Evolutionary conservation across 2,888 invertebrate species (phyloP).

Genomic region (Abscondita cerata): DNA sequence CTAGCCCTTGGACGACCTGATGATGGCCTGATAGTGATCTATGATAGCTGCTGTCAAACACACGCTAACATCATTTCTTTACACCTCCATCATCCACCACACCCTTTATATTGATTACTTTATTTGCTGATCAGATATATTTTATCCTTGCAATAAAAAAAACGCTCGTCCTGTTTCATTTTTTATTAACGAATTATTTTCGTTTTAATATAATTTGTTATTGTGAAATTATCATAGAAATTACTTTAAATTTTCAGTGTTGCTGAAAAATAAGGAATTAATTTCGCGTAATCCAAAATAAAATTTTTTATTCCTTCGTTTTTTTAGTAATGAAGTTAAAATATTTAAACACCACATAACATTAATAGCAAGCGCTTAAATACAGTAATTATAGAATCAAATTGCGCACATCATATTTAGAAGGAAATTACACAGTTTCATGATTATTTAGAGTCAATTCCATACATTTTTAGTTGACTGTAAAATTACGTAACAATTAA

Average conservation of each 20-base stretch:
- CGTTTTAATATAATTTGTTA: background rate
- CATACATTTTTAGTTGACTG: too few species aligned
- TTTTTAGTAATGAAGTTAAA: too few species aligned
- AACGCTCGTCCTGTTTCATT: background rate
- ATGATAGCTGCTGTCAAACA: constrained; percentile 40
- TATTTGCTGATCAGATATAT: constrained; percentile 29
- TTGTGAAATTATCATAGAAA: background rate
- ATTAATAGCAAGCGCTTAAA: too few species aligned
- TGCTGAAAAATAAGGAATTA: too few species aligned
- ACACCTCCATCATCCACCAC: constrained; percentile 32
- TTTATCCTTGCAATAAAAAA: constrained; percentile 8
- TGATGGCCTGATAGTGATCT: constrained; percentile 40
- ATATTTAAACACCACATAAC: too few species aligned
- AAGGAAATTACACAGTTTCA: too few species aligned
- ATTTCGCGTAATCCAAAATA: too few species aligned
- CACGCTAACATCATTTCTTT: constrained; percentile 37
- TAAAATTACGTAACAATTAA: too few species aligned
- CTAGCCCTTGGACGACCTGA: constrained; percentile 36
- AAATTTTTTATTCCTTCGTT: too few species aligned
- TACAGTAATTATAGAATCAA: too few species aligned
- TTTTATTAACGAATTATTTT: background rate
- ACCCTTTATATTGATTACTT: constrained; percentile 33
- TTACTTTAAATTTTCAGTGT: background rate
- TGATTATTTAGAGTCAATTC: too few species aligned
- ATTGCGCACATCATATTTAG: too few species aligned